Percentiles rank a stretch among this genome's conserved stretches.
These are phyloP conservation scores for Augiades crinisus DNA, from an alignment of 2,888 invertebrate genomes.

Conservation along the genomic window DNA sequence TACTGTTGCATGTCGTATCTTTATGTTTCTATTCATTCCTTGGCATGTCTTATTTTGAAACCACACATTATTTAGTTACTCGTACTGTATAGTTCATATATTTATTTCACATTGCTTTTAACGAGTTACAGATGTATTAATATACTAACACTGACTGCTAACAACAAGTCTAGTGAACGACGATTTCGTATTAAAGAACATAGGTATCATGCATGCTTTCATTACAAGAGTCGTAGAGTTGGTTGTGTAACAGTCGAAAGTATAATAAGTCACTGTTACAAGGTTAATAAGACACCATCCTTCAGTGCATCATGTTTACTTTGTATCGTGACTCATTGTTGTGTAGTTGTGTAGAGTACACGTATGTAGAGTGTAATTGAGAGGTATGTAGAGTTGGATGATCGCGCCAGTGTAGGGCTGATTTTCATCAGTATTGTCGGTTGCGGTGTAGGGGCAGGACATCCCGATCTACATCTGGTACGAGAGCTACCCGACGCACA, in stretches of 20 bases:
- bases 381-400: constrained; percentile 27
- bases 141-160: background rate
- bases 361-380: constrained; percentile 26
- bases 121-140: background rate
- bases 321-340: constrained; percentile 24
- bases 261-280: constrained; percentile 16
- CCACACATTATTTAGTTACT: constrained; percentile 20
- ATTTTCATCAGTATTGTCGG: constrained; percentile 44
- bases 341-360: constrained; percentile 20
- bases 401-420: constrained; percentile 43
- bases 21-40: constrained; percentile 21
- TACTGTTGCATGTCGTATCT: constrained; percentile 33
- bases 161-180: background rate
- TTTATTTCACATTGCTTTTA: constrained; percentile 16
- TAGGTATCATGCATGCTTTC: constrained; percentile 18
- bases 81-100: constrained; percentile 3
- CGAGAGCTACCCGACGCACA: constrained; percentile 98
- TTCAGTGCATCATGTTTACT: constrained; percentile 23
- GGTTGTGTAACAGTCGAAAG: constrained; percentile 12
- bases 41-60: constrained; percentile 22
- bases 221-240: constrained; percentile 9
- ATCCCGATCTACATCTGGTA: constrained; percentile 99
- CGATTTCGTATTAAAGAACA: background rate
- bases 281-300: constrained; percentile 13
- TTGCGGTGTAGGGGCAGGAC: constrained; percentile 90